phyloP scores from a whole-genome alignment of 1,140 invertebrate species.

The Ooceraea biroi region DNA sequence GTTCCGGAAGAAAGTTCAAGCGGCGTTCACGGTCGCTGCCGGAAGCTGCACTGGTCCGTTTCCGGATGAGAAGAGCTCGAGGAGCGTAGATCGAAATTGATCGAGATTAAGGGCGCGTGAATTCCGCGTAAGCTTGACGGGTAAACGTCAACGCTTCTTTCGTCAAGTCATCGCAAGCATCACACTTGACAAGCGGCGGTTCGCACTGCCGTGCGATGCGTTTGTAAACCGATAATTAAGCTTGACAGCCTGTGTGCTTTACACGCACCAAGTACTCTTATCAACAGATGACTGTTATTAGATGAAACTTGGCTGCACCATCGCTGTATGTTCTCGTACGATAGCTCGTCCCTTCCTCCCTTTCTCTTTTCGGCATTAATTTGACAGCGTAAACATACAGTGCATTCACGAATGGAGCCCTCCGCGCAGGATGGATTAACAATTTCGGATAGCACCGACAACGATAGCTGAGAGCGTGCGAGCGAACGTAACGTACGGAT shows the following conservation, averaged over 20 bases:
- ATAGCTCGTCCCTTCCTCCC: background rate
- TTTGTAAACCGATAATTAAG: slow-evolving; percentile 1
- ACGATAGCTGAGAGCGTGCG: background rate
- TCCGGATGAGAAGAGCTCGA: slow-evolving; percentile 18
- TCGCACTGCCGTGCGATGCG: no score
- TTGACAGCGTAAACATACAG: slow-evolving; percentile 6
- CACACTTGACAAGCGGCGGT: background rate
- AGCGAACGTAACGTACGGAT: slow-evolving; percentile 63
- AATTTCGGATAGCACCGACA: slow-evolving; percentile 55
- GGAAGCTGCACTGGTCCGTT: slow-evolving; percentile 54
- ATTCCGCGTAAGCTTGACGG: slow-evolving; percentile 13
- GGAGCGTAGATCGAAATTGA: slow-evolving; percentile 9
- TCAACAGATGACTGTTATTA: slow-evolving; percentile 4
- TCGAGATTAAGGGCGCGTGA: slow-evolving; percentile 46
- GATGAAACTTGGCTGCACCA: slow-evolving; percentile 5
- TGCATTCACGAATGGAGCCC: background rate
- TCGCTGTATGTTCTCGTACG: background rate
- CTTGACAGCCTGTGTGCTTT: background rate
- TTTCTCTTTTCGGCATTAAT: background rate
- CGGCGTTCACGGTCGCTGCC: slow-evolving; percentile 42
- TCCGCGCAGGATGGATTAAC: slow-evolving; percentile 52
- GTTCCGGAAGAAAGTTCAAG: slow-evolving; percentile 9
- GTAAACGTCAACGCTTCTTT: no score
- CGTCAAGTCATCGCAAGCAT: background rate
- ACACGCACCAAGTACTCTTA: background rate